These are phyloP conservation scores for Argyrosomus japonicus DNA, from an alignment of 2,113 vertebrate genomes.

Conservation along the genomic window DNA sequence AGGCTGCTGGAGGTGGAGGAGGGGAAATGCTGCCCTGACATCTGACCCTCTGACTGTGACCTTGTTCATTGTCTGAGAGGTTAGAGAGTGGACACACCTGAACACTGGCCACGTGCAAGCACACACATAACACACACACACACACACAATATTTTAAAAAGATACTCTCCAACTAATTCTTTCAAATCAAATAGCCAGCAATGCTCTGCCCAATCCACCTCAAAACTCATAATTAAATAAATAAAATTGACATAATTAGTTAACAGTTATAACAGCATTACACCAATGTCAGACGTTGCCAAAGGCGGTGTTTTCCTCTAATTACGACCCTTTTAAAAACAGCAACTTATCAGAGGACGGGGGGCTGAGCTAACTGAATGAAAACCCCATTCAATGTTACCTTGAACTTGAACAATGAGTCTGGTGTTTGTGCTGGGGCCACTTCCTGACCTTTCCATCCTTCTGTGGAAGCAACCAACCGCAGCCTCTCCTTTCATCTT, in stretches of 20 bases:
- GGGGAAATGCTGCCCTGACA: constrained; percentile 70
- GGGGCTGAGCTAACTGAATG: constrained; percentile 63
- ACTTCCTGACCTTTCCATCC: constrained; percentile 80
- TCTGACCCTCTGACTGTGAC: constrained; percentile 78
- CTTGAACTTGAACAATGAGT: constrained; percentile 84
- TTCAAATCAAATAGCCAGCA: neutral
- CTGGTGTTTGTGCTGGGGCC: constrained; percentile 81
- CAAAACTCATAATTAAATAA: constrained; percentile 58
- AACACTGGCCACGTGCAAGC: constrained; percentile 37
- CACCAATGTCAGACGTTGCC: constrained; percentile 51
- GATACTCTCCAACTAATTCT: neutral
- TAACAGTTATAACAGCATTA: constrained; percentile 67
- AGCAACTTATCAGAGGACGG: constrained; percentile 54
- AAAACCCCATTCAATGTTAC: constrained; percentile 78
- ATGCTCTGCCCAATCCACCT: neutral
- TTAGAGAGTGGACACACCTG: constrained; percentile 62
- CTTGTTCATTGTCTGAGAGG: constrained; percentile 75
- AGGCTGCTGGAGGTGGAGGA: constrained; percentile 46
- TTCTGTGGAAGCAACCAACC: constrained; percentile 74
- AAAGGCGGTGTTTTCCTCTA: constrained; percentile 55
- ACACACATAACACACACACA: neutral
- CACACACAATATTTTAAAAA: neutral
- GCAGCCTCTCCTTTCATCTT: constrained; percentile 79
- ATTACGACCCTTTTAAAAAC: constrained; percentile 61
- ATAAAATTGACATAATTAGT: constrained; percentile 71